These are phyloP conservation scores for Drosophila testacea DNA, from an alignment of 2,888 invertebrate species.

Conservation along the genomic window DNA sequence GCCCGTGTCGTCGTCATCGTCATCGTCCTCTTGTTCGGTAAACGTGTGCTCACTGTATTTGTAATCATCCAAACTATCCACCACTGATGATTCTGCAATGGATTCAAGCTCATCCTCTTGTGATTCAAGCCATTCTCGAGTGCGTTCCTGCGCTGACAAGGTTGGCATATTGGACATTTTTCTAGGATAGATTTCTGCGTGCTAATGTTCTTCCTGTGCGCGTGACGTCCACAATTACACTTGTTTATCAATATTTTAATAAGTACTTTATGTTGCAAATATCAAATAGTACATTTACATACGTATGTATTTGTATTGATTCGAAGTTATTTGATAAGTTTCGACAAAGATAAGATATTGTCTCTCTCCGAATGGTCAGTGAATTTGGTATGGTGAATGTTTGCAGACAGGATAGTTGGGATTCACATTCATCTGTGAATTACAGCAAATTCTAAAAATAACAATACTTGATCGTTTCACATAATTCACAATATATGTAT, in stretches of 20 bases:
- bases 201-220: constrained; percentile 5
- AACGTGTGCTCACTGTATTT: constrained; percentile 57
- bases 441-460: constrained; percentile 10
- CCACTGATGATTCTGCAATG: constrained; percentile 75
- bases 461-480: constrained; percentile 10
- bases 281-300: constrained; percentile 15
- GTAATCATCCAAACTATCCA: constrained; percentile 71
- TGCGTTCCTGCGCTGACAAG: constrained; percentile 56
- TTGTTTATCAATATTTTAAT: constrained; percentile 63
- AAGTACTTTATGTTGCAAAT: constrained; percentile 17
- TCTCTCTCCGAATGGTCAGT: neutral
- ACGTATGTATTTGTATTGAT: constrained; percentile 10
- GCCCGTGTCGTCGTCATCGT: constrained; percentile 30
- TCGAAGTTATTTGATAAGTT: constrained; percentile 45
- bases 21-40: constrained; percentile 48
- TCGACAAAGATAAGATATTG: constrained; percentile 58
- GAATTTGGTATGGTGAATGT: neutral
- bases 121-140: constrained; percentile 58
- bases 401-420: constrained; percentile 18
- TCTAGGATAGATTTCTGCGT: neutral
- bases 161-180: constrained; percentile 56
- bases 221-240: constrained; percentile 33
- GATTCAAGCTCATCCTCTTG: constrained; percentile 69
- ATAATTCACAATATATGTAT: neutral
- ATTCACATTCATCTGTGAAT: constrained; percentile 25